These are phyloP conservation scores for Alcedo atthis DNA, from an alignment of 2,797 vertebrate genomes.

Conservation along the genomic window DNA sequence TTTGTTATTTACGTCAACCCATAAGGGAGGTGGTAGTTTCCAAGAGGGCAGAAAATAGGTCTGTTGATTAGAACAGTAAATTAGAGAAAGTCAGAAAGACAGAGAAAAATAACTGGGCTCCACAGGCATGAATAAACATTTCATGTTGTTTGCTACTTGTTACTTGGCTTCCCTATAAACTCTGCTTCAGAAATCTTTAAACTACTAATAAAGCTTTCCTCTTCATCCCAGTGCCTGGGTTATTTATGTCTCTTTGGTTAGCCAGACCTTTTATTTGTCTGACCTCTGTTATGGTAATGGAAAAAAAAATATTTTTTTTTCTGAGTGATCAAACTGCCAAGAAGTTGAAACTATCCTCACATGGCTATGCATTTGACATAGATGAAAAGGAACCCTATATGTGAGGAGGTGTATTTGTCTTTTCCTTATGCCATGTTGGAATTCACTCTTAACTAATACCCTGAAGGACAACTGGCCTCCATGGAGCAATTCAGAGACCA, in stretches of 20 bases:
- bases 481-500: neutral
- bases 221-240: neutral
- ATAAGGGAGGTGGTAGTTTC: slow-evolving; percentile 56
- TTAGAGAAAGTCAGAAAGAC: slow-evolving; percentile 48
- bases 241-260: slow-evolving; percentile 34
- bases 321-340: neutral
- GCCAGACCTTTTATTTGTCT: slow-evolving; percentile 9
- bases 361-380: neutral
- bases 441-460: neutral
- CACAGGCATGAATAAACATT: slow-evolving; percentile 66
- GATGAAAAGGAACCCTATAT: neutral
- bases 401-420: neutral
- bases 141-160: slow-evolving; percentile 36
- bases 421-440: neutral
- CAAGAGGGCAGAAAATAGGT: slow-evolving; percentile 70
- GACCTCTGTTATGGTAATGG: neutral
- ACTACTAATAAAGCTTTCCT: slow-evolving; percentile 40
- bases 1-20: slow-evolving; percentile 74
- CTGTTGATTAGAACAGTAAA: slow-evolving; percentile 80
- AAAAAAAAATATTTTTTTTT: neutral
- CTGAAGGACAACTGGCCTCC: neutral
- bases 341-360: neutral
- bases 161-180: slow-evolving; percentile 35
- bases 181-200: slow-evolving; percentile 15
- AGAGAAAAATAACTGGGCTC: slow-evolving; percentile 24